Base-by-base conservation (phyloP, 1,140 invertebrate genomes). In the Procambarus virginalis region DNA sequence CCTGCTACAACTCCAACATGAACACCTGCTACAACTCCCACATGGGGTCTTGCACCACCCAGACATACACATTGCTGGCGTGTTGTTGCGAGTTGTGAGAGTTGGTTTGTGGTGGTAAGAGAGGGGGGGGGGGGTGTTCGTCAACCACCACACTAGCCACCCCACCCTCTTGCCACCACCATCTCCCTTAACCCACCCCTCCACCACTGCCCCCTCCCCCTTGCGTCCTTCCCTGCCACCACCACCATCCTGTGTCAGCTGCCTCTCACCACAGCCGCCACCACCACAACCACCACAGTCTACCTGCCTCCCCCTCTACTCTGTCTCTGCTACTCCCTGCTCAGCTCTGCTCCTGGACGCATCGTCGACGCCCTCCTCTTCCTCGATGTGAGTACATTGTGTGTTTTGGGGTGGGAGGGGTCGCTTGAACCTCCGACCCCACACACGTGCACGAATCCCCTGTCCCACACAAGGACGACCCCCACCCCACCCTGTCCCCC, bases 191-290 rank as follows among this genome's bases (percentile, higher is more conserved):
- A 55, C 51, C 4, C 51, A 9, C 51, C 51, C 51, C 12, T 4
- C 51, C 51, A 55, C 51, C 51, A 55, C 2, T 55, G 51, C 51
- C 51, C 12, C 34, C 51, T 55, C 51, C 51, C 51, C 34, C 34
- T 34, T 51, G 17, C 77, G 14, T 51, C 10, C 49, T 8, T 51
- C 49, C 77, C 45, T 20, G 5, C 76, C 76, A 48, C 49, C 46
- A 48, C 49, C 76, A 45, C 22, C 48, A 49, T 78, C 49, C 6
- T n/a, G 46, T 17, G 46, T 78, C 49, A 48, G 46, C 76, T 78
- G 46, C 76, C 81, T 68, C 55, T 64, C 60, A 64, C 76, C 76
- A 78, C 49, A 20, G 17, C 20, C 76, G 12, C 76, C 46, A 49
- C 49, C 5, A 48, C 76, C 49, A 49, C 49, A 49, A 14, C 78